Conservation (phyloP, 2,797 vertebrate species). For the Myripristis murdjan region DNA sequence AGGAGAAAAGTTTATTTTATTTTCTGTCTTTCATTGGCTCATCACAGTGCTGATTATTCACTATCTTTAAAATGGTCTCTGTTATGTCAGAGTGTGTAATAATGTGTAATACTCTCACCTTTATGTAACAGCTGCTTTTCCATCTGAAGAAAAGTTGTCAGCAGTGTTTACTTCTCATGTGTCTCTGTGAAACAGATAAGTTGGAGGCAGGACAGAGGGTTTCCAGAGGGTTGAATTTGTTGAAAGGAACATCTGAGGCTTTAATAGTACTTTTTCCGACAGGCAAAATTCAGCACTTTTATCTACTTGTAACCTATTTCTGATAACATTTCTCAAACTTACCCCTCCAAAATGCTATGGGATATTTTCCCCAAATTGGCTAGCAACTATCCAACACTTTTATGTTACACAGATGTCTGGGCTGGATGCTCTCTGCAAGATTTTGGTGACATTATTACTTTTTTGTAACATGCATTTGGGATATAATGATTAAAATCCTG, state of each 20-base stretch:
- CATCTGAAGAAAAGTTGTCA: not conserved
- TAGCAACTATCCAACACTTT: not conserved
- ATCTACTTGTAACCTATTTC: not conserved
- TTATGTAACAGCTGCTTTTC: constrained; percentile 15
- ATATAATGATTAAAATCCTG: not conserved
- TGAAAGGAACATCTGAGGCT: not conserved
- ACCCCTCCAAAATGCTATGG: not conserved
- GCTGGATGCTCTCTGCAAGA: not conserved
- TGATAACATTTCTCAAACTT: not conserved
- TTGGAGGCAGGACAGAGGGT: not conserved
- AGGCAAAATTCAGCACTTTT: not conserved
- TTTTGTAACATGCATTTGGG: not conserved
- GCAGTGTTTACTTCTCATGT: not conserved
- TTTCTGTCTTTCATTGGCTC: not conserved
- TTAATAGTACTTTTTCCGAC: not conserved
- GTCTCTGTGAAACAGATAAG: not conserved
- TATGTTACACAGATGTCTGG: not conserved
- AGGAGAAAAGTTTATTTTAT: not conserved
- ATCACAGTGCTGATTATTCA: not conserved
- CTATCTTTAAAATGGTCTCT: not conserved
- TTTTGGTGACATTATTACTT: not conserved
- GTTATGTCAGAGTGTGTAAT: constrained; percentile 18
- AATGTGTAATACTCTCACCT: not conserved
- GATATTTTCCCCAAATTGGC: too few relatives aligned
- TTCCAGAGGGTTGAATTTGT: not conserved